These are phyloP conservation scores for Tachycineta bicolor DNA, from an alignment of 2,113 vertebrate species.

Conservation along the genomic window DNA sequence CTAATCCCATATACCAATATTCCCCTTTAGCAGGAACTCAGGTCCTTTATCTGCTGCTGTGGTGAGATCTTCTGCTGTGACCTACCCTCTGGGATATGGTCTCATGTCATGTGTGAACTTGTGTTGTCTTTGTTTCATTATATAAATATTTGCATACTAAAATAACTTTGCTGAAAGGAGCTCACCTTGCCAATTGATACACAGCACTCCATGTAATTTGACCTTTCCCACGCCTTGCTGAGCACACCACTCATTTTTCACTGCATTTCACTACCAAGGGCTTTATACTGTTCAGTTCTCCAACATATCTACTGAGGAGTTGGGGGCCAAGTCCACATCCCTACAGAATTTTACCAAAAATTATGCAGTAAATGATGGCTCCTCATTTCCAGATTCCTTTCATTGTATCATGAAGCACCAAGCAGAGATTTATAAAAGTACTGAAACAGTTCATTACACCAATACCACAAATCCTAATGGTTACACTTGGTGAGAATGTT, in stretches of 20 bases:
- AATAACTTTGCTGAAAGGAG: background rate
- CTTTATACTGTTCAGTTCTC: background rate
- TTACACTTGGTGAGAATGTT: background rate
- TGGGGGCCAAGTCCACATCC: background rate
- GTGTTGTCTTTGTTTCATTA: background rate
- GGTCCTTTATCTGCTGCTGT: background rate
- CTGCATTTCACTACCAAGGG: background rate
- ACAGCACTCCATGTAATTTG: background rate
- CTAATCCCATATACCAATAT: background rate
- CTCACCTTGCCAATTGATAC: background rate
- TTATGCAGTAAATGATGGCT: background rate
- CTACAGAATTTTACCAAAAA: background rate
- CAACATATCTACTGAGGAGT: background rate
- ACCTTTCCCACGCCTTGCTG: background rate
- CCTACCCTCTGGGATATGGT: background rate
- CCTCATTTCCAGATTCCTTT: background rate
- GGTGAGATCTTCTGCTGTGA: background rate
- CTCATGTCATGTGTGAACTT: background rate
- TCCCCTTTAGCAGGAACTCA: background rate
- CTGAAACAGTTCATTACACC: background rate
- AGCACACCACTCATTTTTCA: conserved; percentile 10
- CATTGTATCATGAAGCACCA: background rate
- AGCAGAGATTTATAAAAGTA: background rate
- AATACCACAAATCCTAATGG: background rate
- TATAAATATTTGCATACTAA: background rate